Base-by-base conservation (phyloP, 2,888 invertebrate species). In the Lithophane leautieri region DNA sequence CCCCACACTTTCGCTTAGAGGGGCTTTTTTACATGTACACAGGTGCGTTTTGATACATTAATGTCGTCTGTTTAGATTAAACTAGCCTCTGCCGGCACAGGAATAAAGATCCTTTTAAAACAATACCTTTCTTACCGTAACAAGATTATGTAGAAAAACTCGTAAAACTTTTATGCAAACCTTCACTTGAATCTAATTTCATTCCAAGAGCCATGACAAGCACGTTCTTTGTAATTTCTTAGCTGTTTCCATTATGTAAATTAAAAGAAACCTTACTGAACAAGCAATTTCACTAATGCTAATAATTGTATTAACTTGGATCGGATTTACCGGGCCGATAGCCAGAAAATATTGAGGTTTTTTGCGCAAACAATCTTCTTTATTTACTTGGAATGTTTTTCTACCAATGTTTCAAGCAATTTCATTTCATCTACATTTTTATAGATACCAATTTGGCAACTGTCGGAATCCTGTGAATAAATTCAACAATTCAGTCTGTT, bases 31-130 rank as follows among this genome's bases (percentile, higher is more conserved):
- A 86, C 88, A 85, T 85, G 81, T 82, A 89, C 83, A 90, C 93
- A 94, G 93, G 93, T 93, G 93, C 89, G 80, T 82, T 79, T 84
- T 73, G 74, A 83, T 84, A 87, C 91, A 86, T 89, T 89, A 89
- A 89, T 86, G 86, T 82, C 74, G 66, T 73, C 78, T 85, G 83
- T 76, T 85, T 82, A 82, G 50, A 70, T 79, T 85, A 76, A 80
- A 80, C 40, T 60, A 61, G 52, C 52, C 28, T 63, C 67, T 85
- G 58, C 12, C 1, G 14, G 16, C 25, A 47, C 54, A 14, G 12
- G 4, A 52, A 82, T 84, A 83, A 63, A 72, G 74, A 14, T 40
- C 12, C 1, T 75, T 81, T 70, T 81, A 12, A 72, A 75, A 80
- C 69, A 77, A 69, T 58, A 58, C 3, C 40, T 0, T 58, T 16